Conservation (phyloP, 2,888 invertebrate genomes). For the Apodemia zela region DNA sequence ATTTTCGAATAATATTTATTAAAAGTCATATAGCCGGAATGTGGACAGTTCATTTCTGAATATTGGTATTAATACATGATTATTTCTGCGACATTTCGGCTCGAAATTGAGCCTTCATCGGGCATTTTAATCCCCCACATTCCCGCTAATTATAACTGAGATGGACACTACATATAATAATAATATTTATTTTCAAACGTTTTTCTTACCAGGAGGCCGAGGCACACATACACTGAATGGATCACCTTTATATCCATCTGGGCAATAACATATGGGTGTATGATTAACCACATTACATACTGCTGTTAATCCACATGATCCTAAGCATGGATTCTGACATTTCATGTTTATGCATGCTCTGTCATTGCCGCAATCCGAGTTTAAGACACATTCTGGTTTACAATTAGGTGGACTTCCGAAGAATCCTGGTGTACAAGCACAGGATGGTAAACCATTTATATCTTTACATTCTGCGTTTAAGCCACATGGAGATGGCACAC, state of each 20-base stretch:
- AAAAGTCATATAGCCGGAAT: no score
- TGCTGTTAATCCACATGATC: conserved; percentile 87
- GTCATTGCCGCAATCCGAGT: conserved; percentile 86
- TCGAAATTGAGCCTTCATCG: no score
- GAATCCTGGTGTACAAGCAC: conserved; percentile 83
- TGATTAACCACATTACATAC: conserved; percentile 88
- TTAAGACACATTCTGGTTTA: conserved; percentile 86
- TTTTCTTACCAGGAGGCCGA: conserved; percentile 63
- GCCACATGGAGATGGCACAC: conserved; percentile 89
- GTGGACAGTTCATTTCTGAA: no score
- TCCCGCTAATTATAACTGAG: no score
- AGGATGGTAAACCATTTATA: conserved; percentile 79
- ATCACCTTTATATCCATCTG: conserved; percentile 84
- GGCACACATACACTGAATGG: conserved; percentile 85
- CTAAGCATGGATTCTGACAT: conserved; percentile 89
- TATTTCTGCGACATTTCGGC: no score
- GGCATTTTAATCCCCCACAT: no score
- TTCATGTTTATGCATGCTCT: conserved; percentile 88
- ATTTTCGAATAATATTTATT: no score
- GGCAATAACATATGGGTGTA: conserved; percentile 86
- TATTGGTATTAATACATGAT: no score
- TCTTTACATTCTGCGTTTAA: conserved; percentile 83
- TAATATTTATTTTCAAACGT: background rate
- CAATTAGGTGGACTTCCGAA: conserved; percentile 88
- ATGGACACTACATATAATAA: no score